These are phyloP conservation scores for Onthophagus taurus DNA, from an alignment of 1,140 invertebrate genomes.

Conservation along the genomic window DNA sequence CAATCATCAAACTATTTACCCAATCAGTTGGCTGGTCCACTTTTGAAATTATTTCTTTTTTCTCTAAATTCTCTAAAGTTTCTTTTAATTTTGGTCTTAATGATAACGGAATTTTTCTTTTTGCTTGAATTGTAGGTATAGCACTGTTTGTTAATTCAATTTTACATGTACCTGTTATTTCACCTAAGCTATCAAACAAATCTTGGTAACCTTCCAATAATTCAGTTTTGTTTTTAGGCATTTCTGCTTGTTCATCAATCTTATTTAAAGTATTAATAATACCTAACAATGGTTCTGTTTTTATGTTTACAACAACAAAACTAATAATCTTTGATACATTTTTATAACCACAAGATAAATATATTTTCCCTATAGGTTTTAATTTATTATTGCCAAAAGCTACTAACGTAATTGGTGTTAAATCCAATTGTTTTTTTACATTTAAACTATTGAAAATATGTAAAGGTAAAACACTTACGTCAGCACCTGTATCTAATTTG, in stretches of 20 bases:
- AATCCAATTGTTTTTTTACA: background rate
- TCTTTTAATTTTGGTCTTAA: conserved; percentile 5
- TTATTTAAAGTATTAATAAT: background rate
- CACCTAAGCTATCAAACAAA: conserved; percentile 1
- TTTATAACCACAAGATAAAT: background rate
- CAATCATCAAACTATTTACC: conserved; percentile 34
- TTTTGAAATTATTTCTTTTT: conserved; percentile 8
- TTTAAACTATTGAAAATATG: too few species aligned
- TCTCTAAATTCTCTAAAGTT: conserved; percentile 6
- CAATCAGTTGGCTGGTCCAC: conserved; percentile 33
- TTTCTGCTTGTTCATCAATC: background rate
- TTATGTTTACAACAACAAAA: background rate
- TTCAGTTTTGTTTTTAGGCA: background rate
- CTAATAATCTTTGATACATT: background rate
- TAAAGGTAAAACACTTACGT: too few species aligned
- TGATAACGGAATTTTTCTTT: conserved; percentile 5
- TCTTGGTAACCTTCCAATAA: conserved; percentile 1
- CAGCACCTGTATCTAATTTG: too few species aligned
- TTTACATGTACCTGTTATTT: background rate
- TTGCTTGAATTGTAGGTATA: background rate
- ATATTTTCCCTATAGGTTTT: background rate
- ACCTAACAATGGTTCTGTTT: conserved; percentile 5
- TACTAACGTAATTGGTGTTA: conserved; percentile 1
- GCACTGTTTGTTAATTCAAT: conserved; percentile 9
- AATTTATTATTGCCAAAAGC: conserved; percentile 3